Evolutionary conservation across 2,797 vertebrate species (phyloP).

Genomic region (Hemitrygon akajei): DNA sequence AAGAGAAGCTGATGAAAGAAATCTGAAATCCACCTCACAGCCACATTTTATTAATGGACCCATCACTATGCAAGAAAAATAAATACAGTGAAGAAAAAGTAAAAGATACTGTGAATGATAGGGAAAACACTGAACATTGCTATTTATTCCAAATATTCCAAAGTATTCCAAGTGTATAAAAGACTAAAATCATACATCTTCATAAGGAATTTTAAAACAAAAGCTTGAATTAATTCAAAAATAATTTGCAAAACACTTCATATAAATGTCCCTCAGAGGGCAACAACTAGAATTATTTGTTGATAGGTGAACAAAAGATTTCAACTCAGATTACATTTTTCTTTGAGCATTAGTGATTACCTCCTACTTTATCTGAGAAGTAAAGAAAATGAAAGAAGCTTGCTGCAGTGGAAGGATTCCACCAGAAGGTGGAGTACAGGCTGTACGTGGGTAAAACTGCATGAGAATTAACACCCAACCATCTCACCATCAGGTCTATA

Average conservation of each 20-base stretch:
- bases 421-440: constrained; percentile 18
- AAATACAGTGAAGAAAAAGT: background rate
- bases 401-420: constrained; percentile 5
- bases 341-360: background rate
- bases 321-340: background rate
- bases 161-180: background rate
- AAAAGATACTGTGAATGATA: background rate
- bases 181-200: background rate
- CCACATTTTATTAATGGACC: too few species aligned
- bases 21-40: too few species aligned
- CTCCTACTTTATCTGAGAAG: background rate
- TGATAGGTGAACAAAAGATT: background rate
- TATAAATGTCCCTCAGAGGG: background rate
- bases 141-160: background rate
- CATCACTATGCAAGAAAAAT: background rate
- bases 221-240: background rate
- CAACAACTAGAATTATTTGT: background rate
- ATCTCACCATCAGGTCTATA: background rate
- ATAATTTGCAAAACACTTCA: background rate
- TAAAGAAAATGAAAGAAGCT: background rate
- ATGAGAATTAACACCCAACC: background rate
- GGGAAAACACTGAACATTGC: background rate
- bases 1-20: too few species aligned
- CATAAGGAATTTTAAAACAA: background rate
- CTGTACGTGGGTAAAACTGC: background rate